These are phyloP conservation scores for Thera obeliscata DNA, from an alignment of 2,888 invertebrate genomes.

Conservation along the genomic window DNA sequence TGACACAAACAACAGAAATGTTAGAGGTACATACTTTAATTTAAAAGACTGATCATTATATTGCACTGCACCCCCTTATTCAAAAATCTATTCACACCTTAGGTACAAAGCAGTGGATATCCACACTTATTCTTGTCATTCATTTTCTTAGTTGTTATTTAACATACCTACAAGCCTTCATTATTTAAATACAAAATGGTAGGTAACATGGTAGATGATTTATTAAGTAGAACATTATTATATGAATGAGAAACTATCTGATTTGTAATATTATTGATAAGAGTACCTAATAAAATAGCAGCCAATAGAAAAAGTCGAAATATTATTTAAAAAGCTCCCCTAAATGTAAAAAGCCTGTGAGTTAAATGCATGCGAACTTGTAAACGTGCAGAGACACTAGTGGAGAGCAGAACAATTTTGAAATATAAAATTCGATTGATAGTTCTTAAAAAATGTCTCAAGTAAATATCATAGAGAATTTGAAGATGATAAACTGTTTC, in stretches of 20 bases:
- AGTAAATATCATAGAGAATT: conserved; percentile 48
- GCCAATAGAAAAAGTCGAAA: conserved; percentile 71
- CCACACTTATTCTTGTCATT: conserved; percentile 14
- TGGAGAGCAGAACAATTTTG: conserved; percentile 64
- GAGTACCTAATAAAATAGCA: conserved; percentile 61
- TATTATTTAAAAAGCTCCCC: conserved; percentile 64
- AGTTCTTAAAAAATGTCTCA: conserved; percentile 2
- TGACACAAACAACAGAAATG: conserved; percentile 39
- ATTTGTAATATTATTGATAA: conserved; percentile 50
- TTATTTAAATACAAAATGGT: conserved; percentile 37
- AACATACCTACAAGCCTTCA: conserved; percentile 23
- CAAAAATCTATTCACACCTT: conserved; percentile 40
- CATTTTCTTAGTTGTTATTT: conserved; percentile 27
- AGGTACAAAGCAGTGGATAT: conserved; percentile 13
- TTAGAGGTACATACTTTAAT: conserved; percentile 30
- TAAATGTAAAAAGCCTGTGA: conserved; percentile 71
- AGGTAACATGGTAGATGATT: conserved; percentile 37
- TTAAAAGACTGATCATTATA: conserved; percentile 50
- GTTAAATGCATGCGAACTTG: conserved; percentile 76
- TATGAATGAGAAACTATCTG: conserved; percentile 45
- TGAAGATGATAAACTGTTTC: conserved; percentile 62
- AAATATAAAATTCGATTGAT: conserved; percentile 42
- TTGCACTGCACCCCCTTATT: conserved; percentile 73
- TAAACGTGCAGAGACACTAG: conserved; percentile 73
- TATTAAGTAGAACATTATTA: conserved; percentile 39